A percentile compares a stretch with the other conserved stretches of the same genome.
Conservation (phyloP, 2,113 vertebrate genomes). For the Anguilla rostrata region DNA sequence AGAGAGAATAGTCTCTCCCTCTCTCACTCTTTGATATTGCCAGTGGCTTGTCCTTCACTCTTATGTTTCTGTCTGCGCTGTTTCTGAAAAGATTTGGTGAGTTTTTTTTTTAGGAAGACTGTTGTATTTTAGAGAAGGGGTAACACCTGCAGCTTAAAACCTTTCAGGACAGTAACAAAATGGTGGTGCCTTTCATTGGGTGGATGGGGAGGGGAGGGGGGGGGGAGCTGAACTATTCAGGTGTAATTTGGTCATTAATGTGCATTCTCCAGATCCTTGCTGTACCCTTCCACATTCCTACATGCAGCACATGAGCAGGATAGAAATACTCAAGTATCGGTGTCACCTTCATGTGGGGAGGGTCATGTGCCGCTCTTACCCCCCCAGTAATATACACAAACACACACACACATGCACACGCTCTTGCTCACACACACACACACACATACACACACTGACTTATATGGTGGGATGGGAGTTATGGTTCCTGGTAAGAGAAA, state of each 20-base stretch:
- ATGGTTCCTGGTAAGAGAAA: not conserved
- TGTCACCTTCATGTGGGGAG: not conserved
- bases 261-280: not conserved
- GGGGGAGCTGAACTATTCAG: not conserved
- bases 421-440: too few species aligned
- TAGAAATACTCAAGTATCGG: not conserved
- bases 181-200: not conserved
- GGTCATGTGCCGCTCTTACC: not conserved
- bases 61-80: not conserved
- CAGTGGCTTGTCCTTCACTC: not conserved
- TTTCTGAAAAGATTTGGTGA: not conserved
- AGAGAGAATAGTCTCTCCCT: not conserved
- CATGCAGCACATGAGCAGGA: not conserved
- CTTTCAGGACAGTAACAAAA: not conserved
- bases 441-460: not conserved
- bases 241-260: not conserved
- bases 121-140: not conserved
- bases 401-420: too few species aligned
- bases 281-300: not conserved
- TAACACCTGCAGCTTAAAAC: not conserved
- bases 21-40: conserved; percentile 2
- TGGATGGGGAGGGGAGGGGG: too few species aligned
- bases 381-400: not conserved
- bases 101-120: not conserved
- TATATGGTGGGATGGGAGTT: not conserved